Percentiles rank a stretch among this genome's conserved stretches.
Conservation (phyloP, 2,113 vertebrate species). For the Lepisosteus oculatus region DNA sequence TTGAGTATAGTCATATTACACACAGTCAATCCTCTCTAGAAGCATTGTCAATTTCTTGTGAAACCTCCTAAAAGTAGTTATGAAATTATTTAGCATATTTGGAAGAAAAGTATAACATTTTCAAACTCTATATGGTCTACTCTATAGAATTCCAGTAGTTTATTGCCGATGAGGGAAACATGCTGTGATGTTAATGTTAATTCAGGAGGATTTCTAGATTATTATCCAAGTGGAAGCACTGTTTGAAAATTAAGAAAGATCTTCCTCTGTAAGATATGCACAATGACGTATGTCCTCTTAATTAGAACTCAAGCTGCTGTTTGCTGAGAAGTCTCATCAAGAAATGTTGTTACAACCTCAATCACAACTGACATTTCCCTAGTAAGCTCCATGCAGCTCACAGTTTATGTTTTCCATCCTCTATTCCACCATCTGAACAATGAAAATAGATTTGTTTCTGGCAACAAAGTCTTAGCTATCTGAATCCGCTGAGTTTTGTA, state of each 20-base stretch:
- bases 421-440: constrained; percentile 32
- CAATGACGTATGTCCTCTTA: constrained; percentile 34
- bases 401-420: constrained; percentile 30
- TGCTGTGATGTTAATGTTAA: constrained; percentile 36
- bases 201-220: constrained; percentile 27
- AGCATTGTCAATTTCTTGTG: no score
- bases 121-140: no score
- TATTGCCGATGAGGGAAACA: background rate
- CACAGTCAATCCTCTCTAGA: no score
- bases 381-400: constrained; percentile 20
- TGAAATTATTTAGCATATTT: no score
- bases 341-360: constrained; percentile 22
- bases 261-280: constrained; percentile 35
- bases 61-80: no score
- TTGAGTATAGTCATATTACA: no score
- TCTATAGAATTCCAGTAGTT: no score
- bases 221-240: constrained; percentile 37
- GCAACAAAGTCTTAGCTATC: constrained; percentile 34
- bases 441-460: constrained; percentile 35
- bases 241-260: constrained; percentile 33
- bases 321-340: constrained; percentile 8
- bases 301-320: constrained; percentile 40
- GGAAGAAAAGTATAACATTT: no score
- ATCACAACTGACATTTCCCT: constrained; percentile 21
- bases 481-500: constrained; percentile 22